These are phyloP conservation scores for Euura lappo DNA, from an alignment of 1,140 invertebrate species.

Conservation along the genomic window DNA sequence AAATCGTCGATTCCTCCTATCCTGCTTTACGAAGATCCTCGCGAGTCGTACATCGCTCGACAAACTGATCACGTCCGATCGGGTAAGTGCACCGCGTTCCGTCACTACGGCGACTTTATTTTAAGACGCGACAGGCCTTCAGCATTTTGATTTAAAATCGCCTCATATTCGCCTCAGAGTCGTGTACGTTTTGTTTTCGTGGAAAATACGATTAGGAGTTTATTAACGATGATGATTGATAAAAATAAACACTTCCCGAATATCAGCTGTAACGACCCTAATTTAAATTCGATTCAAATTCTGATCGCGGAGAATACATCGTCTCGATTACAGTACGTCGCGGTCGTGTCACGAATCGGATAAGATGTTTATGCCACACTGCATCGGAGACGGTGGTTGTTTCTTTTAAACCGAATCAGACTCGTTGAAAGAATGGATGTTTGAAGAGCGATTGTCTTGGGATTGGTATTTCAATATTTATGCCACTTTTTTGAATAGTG, in stretches of 20 bases:
- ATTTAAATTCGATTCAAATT: conserved; percentile 1
- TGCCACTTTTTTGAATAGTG: neutral
- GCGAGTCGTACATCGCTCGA: neutral
- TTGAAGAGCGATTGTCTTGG: neutral
- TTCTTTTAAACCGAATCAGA: neutral
- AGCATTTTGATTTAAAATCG: neutral
- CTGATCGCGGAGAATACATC: neutral
- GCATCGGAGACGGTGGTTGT: neutral
- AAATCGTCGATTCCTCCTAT: neutral
- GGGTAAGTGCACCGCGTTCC: neutral
- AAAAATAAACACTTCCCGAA: neutral
- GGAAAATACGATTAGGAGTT: neutral
- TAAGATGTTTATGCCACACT: neutral
- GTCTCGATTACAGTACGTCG: neutral
- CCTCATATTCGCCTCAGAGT: neutral
- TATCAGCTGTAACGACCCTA: neutral
- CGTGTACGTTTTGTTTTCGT: neutral
- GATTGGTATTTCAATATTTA: neutral
- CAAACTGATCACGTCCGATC: conserved; percentile 1
- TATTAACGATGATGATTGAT: neutral
- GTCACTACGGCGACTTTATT: neutral
- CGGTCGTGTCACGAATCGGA: neutral
- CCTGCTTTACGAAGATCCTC: neutral
- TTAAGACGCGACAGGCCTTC: neutral
- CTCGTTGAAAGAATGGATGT: neutral